Conservation (phyloP, 2,113 vertebrate species). For the Pedetes capensis region DNA sequence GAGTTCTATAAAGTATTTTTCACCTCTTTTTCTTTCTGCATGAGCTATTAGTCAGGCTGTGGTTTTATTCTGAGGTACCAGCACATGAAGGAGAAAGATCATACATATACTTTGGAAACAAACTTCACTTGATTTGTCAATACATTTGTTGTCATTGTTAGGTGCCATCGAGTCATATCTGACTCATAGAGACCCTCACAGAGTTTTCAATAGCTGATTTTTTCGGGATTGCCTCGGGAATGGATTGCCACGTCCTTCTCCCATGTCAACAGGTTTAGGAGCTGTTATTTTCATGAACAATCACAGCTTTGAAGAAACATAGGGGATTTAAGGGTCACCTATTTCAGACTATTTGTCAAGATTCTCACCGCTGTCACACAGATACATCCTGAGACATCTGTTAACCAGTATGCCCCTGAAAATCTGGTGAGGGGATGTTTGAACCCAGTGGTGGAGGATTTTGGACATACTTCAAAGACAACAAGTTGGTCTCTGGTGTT, state of each 20-base stretch:
- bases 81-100: neutral
- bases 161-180: too few relatives aligned
- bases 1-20: neutral
- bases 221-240: too few relatives aligned
- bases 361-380: neutral
- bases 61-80: neutral
- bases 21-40: neutral
- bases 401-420: neutral
- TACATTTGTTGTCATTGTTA: neutral
- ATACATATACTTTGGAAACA: neutral
- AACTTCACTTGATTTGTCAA: conserved; percentile 16
- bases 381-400: neutral
- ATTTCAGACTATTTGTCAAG: neutral
- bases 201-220: too few relatives aligned
- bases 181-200: too few relatives aligned
- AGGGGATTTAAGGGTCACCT: neutral
- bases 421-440: neutral
- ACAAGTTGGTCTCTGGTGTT: neutral
- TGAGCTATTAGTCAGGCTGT: neutral
- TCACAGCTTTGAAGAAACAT: neutral
- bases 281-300: neutral
- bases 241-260: too few relatives aligned
- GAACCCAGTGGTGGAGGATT: neutral
- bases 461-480: neutral
- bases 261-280: too few relatives aligned